These are phyloP conservation scores for Heteromurus nitidus DNA, from an alignment of 2,888 invertebrate species.

Conservation along the genomic window DNA sequence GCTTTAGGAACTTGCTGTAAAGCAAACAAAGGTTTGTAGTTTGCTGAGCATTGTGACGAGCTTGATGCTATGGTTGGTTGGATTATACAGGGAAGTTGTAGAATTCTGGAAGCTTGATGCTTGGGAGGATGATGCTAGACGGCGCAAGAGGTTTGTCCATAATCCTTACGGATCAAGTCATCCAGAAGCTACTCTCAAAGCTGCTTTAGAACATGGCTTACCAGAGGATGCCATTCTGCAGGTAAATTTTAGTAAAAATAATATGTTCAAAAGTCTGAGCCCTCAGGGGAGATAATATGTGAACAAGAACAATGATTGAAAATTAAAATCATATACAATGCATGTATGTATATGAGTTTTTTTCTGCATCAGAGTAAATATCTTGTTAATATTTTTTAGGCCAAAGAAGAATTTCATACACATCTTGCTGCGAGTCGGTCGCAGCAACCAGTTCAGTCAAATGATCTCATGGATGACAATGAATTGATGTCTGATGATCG, in stretches of 20 bases:
- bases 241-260: conserved; percentile 75
- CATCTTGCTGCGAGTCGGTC: conserved; percentile 88
- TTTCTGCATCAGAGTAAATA: too few relatives aligned
- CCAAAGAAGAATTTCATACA: conserved; percentile 94
- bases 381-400: conserved; percentile 77
- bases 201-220: conserved; percentile 87
- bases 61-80: neutral
- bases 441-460: conserved; percentile 84
- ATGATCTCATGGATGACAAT: conserved; percentile 93
- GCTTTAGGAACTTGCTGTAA: neutral
- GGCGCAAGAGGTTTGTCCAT: conserved; percentile 95
- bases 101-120: conserved; percentile 97
- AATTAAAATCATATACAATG: too few relatives aligned
- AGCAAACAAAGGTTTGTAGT: conserved; percentile 33
- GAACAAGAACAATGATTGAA: too few relatives aligned
- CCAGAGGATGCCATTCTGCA: conserved; percentile 95
- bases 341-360: neutral
- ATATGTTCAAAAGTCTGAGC: too few relatives aligned
- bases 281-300: too few relatives aligned
- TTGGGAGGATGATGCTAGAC: conserved; percentile 99
- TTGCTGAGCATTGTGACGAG: neutral
- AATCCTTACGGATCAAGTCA: conserved; percentile 96
- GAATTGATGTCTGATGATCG: conserved; percentile 93
- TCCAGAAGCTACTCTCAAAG: conserved; percentile 90
- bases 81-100: conserved; percentile 76